Conservation (phyloP, 2,113 vertebrate genomes). For the Pomatostomus ruficeps region DNA sequence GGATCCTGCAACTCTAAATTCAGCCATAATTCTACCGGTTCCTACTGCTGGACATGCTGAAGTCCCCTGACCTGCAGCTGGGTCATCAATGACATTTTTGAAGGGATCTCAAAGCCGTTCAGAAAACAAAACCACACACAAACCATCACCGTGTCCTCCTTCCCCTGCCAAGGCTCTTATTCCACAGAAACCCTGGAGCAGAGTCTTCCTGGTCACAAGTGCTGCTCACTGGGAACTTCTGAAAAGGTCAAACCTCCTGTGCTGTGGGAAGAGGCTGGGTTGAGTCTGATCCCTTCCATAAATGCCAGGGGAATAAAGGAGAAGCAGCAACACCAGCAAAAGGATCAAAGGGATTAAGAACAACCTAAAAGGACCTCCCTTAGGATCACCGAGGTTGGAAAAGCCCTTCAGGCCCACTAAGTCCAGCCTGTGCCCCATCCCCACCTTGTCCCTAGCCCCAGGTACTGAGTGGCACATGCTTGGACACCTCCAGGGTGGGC, state of each 20-base stretch:
- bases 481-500: not conserved
- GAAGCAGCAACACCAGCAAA: not conserved
- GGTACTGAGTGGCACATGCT: fast-evolving
- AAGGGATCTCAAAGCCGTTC: not conserved
- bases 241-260: not conserved
- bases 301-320: not conserved
- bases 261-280: not conserved
- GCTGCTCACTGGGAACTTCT: not conserved
- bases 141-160: fast-evolving
- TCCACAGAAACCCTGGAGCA: not conserved
- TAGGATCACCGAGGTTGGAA: not conserved
- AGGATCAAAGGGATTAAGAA: not conserved
- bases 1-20: not conserved
- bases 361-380: not conserved
- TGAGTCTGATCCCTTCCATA: not conserved
- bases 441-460: not conserved
- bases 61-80: not conserved
- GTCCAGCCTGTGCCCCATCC: not conserved
- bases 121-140: not conserved
- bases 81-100: not conserved
- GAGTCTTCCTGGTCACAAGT: not conserved
- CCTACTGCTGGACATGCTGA: not conserved
- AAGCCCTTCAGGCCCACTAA: not conserved
- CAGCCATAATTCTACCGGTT: not conserved
- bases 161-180: not conserved